Base-by-base conservation (phyloP, 1,140 invertebrate species). In the Pectinophora gossypiella region DNA sequence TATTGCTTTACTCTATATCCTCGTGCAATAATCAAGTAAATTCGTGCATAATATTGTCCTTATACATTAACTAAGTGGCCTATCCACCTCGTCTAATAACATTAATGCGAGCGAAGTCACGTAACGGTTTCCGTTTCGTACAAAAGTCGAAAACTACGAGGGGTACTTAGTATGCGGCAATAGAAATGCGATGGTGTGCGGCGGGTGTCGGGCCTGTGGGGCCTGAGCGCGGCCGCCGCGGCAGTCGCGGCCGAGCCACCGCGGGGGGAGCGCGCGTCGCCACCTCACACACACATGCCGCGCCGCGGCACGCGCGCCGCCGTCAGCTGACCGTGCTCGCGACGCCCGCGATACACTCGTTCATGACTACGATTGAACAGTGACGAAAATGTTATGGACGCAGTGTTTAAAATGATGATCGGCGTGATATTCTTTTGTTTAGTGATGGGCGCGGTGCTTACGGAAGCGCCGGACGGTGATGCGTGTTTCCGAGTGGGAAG, bases 401-500 rank as follows among this genome's bases (percentile, higher is more conserved):
- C 68, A 75, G 81, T 83, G 80, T 59, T 77, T 80, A 83, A 75
- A 85, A 85, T 87, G 85, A 79, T 85, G 77, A 79, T 82, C 72
- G 74, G 63, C 72, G 76, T 72, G 73, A 76, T 84, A 76, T 72
- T 85, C 64, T 83, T 85, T 82, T 85, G 80, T 85, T 78, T 83
- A 65, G 82, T 85, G 80, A 79, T 81, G 84, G 79, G 80, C 75
- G 81, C 78, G 76, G 81, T 64, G 80, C 71, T 78, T 64, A 77
- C 83, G 66, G 79, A 82, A 74, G 81, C 80, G 76, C 77, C 76
- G 55, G 68, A 70, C 68, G 65, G 68, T 70, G 81, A 83, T 72
- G 76, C 61, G 48, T 85, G 84, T 74, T 91, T 91, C 44, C 91
- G 91, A 48, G 92, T 93, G 49, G 88, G 71, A 64, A 71, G 69